Percentiles rank a stretch among this genome's conserved stretches.
phyloP scores from a whole-genome alignment of 2,797 vertebrate genomes.

The Mycteria americana region DNA sequence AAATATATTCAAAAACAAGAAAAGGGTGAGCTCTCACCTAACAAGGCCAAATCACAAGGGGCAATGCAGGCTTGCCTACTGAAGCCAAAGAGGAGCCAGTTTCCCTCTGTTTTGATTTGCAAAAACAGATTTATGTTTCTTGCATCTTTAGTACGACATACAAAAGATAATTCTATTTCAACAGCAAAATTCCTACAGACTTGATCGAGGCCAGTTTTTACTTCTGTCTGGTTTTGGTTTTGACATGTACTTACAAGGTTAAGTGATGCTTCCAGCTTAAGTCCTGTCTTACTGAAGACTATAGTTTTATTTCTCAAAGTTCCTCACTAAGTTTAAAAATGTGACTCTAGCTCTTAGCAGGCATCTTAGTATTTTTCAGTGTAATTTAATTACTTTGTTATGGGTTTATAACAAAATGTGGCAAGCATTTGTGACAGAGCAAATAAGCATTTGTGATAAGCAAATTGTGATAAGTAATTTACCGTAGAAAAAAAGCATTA shows the following conservation, averaged over 20 bases:
- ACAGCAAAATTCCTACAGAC: neutral
- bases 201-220: fast-evolving
- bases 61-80: neutral
- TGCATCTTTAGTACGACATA: neutral
- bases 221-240: neutral
- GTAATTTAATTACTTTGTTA: neutral
- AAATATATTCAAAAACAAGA: neutral
- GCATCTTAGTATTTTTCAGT: neutral
- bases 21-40: neutral
- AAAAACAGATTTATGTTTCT: neutral
- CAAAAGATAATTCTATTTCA: neutral
- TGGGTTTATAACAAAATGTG: neutral
- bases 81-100: neutral
- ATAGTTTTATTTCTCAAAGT: neutral
- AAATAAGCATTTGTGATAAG: neutral
- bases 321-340: neutral
- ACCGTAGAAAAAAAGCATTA: neutral
- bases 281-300: neutral
- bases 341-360: neutral
- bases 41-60: neutral
- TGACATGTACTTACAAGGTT: neutral
- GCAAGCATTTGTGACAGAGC: neutral
- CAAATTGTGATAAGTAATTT: neutral
- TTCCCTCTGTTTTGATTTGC: neutral
- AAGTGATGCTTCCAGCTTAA: neutral